These are phyloP conservation scores for Rhinella marina DNA, from an alignment of 2,797 vertebrate species.

Conservation along the genomic window DNA sequence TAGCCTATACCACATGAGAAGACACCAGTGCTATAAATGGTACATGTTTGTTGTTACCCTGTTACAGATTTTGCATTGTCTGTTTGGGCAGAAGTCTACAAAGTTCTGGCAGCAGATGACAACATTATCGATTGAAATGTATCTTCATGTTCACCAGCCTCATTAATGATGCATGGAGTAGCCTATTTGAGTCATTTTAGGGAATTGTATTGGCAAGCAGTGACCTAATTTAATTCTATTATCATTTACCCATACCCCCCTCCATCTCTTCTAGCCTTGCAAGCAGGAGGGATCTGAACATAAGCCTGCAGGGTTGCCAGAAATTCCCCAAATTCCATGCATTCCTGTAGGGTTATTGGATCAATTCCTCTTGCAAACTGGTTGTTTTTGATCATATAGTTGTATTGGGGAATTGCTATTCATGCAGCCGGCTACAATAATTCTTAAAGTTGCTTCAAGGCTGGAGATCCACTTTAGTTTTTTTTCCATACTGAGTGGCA, in stretches of 20 bases:
- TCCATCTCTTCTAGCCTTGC: not conserved
- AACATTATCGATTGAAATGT: not conserved
- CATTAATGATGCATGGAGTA: not conserved
- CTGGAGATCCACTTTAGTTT: not conserved
- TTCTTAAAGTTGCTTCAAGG: not conserved
- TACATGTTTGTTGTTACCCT: not conserved
- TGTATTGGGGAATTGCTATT: not conserved
- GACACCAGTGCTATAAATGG: not conserved
- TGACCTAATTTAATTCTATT: not conserved
- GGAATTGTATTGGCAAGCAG: not conserved
- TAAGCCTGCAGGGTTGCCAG: not conserved
- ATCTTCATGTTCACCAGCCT: not conserved
- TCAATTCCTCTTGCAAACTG: not conserved
- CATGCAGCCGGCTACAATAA: not conserved
- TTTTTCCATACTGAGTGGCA: not conserved
- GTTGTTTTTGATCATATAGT: not conserved
- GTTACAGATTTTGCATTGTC: not conserved
- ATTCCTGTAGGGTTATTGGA: not conserved
- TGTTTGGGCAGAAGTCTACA: not conserved
- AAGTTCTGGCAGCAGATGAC: not conserved
- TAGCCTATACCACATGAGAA: not conserved
- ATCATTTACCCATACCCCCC: not conserved
- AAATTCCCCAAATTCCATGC: conserved; percentile 7
- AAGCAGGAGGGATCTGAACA: not conserved
- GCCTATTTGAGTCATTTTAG: not conserved